Evolutionary conservation across 2,888 invertebrate genomes (phyloP).

Genomic region (Ommatoiulus sabulosus): DNA sequence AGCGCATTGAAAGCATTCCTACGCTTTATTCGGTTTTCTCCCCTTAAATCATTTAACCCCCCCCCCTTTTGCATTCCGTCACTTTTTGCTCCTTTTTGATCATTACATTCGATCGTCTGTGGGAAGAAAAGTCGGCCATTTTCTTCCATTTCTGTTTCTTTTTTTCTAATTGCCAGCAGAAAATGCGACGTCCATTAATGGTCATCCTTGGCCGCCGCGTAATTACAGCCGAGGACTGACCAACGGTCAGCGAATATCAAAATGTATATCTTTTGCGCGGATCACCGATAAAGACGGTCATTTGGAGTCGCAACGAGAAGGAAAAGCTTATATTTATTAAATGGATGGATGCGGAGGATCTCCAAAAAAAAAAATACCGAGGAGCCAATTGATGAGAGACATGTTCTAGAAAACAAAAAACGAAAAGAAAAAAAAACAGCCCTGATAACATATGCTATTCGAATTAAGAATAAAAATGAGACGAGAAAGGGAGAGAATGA

Average conservation of each 20-base stretch:
- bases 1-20: slow-evolving; percentile 12
- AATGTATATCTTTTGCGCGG: background rate
- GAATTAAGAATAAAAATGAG: slow-evolving; percentile 48
- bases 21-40: background rate
- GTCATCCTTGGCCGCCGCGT: slow-evolving; percentile 31
- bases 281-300: slow-evolving; percentile 28
- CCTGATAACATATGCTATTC: slow-evolving; percentile 6
- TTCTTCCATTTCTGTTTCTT: background rate
- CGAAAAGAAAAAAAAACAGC: background rate
- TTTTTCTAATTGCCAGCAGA: slow-evolving; percentile 1
- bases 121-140: background rate
- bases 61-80: background rate
- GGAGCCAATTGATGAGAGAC: slow-evolving; percentile 34
- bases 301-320: slow-evolving; percentile 33
- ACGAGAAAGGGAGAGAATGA: background rate
- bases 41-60: background rate
- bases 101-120: background rate
- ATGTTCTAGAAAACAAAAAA: slow-evolving; percentile 12
- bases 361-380: background rate
- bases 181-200: slow-evolving; percentile 44
- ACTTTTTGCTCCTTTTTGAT: background rate
- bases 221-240: slow-evolving; percentile 15
- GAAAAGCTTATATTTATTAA: slow-evolving; percentile 42
- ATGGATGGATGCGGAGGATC: slow-evolving; percentile 8
- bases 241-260: slow-evolving; percentile 8